phyloP scores from a whole-genome alignment of 2,888 invertebrate species.

The Notodonta dromedarius region DNA sequence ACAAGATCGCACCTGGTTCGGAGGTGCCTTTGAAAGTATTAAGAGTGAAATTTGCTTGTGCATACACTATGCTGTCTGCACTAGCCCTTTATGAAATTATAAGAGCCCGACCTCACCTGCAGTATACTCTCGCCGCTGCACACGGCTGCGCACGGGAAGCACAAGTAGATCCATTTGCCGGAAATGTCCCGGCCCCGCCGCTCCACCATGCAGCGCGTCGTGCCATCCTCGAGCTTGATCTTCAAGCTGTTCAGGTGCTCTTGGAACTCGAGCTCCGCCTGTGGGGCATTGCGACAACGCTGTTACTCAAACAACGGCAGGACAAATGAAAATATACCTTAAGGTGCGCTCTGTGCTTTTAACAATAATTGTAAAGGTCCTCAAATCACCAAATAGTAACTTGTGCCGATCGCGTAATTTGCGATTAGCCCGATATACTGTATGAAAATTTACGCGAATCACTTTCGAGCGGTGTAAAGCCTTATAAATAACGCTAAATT shows the following conservation, averaged over 20 bases:
- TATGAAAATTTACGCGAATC: background rate
- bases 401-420: too few relatives aligned
- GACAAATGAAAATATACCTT: conserved; percentile 5
- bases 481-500: background rate
- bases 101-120: conserved; percentile 55
- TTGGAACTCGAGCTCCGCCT: conserved; percentile 77
- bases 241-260: conserved; percentile 74
- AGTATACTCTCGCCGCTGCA: conserved; percentile 74
- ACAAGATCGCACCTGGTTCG: too few relatives aligned
- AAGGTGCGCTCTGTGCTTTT: background rate
- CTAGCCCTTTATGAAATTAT: too few relatives aligned
- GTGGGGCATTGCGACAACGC: conserved; percentile 26
- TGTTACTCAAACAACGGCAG: conserved; percentile 1
- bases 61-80: too few relatives aligned
- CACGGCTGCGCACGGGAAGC: conserved; percentile 80
- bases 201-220: conserved; percentile 73
- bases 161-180: conserved; percentile 77
- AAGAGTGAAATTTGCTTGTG: too few relatives aligned
- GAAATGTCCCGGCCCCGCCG: conserved; percentile 70
- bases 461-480: background rate
- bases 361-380: background rate
- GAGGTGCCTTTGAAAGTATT: too few relatives aligned
- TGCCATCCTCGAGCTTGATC: conserved; percentile 76
- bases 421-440: background rate
- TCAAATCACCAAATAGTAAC: too few relatives aligned